Evolutionary conservation across 2,797 vertebrate genomes (phyloP).

Genomic region (Crenichthys baileyi): DNA sequence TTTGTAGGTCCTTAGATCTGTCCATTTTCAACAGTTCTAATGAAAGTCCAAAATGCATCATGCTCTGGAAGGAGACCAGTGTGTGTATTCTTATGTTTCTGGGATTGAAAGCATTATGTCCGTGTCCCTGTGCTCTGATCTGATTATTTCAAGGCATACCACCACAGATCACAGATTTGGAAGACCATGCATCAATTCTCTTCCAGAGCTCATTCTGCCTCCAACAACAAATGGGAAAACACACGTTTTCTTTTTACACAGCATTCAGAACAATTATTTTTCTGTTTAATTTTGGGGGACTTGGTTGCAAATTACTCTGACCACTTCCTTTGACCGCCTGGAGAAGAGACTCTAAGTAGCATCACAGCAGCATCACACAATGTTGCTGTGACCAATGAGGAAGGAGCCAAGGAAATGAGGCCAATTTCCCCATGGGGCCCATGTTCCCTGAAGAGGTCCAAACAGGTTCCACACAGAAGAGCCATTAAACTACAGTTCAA

Average conservation of each 20-base stretch:
- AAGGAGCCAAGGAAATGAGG: slow-evolving; percentile 73
- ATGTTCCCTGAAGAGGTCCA: slow-evolving; percentile 29
- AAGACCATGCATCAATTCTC: background rate
- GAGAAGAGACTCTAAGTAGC: slow-evolving; percentile 34
- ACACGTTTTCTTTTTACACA: background rate
- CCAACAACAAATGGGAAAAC: background rate
- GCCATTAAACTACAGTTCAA: slow-evolving; percentile 49
- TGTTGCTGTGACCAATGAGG: slow-evolving; percentile 46
- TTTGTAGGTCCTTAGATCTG: background rate
- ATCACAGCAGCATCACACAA: slow-evolving; percentile 20
- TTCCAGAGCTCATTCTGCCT: background rate
- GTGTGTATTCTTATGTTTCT: background rate
- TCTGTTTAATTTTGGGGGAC: background rate
- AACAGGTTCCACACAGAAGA: slow-evolving; percentile 40
- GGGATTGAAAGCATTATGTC: background rate
- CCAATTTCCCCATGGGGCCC: slow-evolving; percentile 62
- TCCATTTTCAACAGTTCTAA: background rate
- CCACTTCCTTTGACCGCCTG: background rate
- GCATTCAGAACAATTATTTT: background rate
- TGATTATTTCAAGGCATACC: background rate
- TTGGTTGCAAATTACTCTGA: background rate
- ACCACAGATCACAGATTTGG: background rate
- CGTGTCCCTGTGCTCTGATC: background rate
- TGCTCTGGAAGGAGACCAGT: background rate
- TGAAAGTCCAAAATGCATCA: background rate